Base-by-base conservation (phyloP, 92 coral and sea anemone genomes). In the Siderastrea radians region DNA sequence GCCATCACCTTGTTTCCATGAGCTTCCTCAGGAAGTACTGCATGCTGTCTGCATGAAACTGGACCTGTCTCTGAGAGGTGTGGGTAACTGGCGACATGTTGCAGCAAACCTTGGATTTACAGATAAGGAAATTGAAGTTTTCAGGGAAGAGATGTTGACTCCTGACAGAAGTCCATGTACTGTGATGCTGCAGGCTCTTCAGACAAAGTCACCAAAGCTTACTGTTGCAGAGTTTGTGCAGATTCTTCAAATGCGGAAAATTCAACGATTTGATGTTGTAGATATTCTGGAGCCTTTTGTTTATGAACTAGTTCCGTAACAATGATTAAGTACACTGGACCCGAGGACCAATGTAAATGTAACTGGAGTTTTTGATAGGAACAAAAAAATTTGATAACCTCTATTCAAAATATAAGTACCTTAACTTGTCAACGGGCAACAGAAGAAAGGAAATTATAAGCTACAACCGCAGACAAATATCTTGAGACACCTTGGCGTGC, bases 151-250 rank as follows among this genome's bases (percentile, higher is more conserved):
- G 62, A 48, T 85, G 65, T 83, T 69, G 60, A 58, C 73, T 60
- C 68, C 86, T 14, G 91, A 81, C 50, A 88, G 94, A 45, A 91
- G 91, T 58, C 94, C 94, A 0, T 66, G 88, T 4, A 68, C 63
- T 12, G 79, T 65, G 7, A 58, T 91, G 88, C 55, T 91, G 5
- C 63, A 91, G 12, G 59, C 54, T 49, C 80, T 91, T 46, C 45
- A 52, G 11, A 5, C 46, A 16, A 84, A 26, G 88, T 38, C 49
- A 6, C 88, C 88, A 1, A 49, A 90, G 60, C 13, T 86, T 1
- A 90, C 93, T 58, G 93, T 90, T 1, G 91, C 79, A 65, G 94
- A 91, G 58, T 82, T 91, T 57, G 91, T 76, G 50, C 86, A 82
- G 78, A 59, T 70, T 87, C 90, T 91, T 26, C 84, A 91, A 80